Conservation (phyloP, 2,888 invertebrate species). For the Euphydryas editha region DNA sequence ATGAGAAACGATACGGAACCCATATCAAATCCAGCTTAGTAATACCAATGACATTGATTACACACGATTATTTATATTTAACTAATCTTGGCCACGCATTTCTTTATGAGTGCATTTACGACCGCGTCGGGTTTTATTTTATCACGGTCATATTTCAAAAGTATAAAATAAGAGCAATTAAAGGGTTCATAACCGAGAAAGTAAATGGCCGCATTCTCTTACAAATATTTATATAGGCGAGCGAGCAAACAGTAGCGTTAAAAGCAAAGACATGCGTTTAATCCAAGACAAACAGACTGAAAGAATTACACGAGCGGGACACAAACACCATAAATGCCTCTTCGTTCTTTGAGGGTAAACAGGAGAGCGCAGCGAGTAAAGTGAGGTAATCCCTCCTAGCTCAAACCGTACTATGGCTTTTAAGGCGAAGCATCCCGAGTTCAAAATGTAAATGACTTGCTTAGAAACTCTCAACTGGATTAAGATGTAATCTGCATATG, state of each 20-base stretch:
- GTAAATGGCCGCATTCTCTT: slow-evolving; percentile 70
- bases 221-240: slow-evolving; percentile 77
- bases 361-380: slow-evolving; percentile 59
- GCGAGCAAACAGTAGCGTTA: slow-evolving; percentile 77
- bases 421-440: slow-evolving; percentile 64
- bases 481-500: slow-evolving; percentile 68
- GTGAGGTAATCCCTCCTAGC: slow-evolving; percentile 72
- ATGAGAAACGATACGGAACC: slow-evolving; percentile 56
- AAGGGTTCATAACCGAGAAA: slow-evolving; percentile 70
- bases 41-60: slow-evolving; percentile 47
- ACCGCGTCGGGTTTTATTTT: slow-evolving; percentile 63
- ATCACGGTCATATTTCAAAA: slow-evolving; percentile 72
- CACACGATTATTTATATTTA: slow-evolving; percentile 47
- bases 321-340: slow-evolving; percentile 68
- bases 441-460: slow-evolving; percentile 72
- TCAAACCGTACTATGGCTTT: slow-evolving; percentile 56
- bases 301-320: slow-evolving; percentile 75
- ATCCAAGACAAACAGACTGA: slow-evolving; percentile 78
- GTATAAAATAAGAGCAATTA: slow-evolving; percentile 76
- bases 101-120: slow-evolving; percentile 66
- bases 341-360: slow-evolving; percentile 65
- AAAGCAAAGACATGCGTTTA: slow-evolving; percentile 80
- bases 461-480: slow-evolving; percentile 64
- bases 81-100: slow-evolving; percentile 56
- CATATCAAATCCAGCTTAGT: slow-evolving; percentile 60